Base-by-base conservation (phyloP, 2,797 vertebrate genomes). In the Pipistrellus kuhlii region DNA sequence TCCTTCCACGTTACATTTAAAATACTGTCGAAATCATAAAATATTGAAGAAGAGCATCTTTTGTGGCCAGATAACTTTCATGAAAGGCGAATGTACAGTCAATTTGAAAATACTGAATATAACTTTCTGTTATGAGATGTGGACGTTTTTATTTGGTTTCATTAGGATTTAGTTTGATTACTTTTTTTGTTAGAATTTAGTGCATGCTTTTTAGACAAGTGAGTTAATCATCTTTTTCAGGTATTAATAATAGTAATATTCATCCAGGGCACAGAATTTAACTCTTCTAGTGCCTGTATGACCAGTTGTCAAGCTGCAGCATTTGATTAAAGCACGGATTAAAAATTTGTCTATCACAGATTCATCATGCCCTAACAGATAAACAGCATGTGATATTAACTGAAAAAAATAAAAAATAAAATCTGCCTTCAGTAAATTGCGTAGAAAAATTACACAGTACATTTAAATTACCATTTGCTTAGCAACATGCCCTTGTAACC, bases 381-480 rank as follows among this genome's bases (percentile, higher is more conserved):
- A 98, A 98, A 98, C 96, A 98, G 97, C 98, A 98, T 98, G 98
- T 98, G 98, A 99, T 98, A 98, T 98, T 98, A 98, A 98, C 98
- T 98, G 97, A 97, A 97, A 98, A 14, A 98, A 98, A 98, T 98
- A 98, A 98, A 98, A 98, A 98, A 98, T 98, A 98, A 98, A 98
- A 98, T 97, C 98, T 98, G 97, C 98, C 98, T 98, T 98, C 98
- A 98, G 97, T 98, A 99, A 99, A 99, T 98, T 98, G 98, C 98
- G 91, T 98, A 98, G 98, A 98, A 98, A 98, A 98, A 98, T 98
- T 98, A 98, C 98, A 98, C 98, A 98, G 98, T 98, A 98, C 98
- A 98, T 98, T 98, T 98, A 98, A 98, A 98, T 98, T 98, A 99
- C 98, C 98, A 98, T 99, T 98, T 99, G 98, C 99, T 98, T 98